phyloP scores from a whole-genome alignment of 2,888 invertebrate species.

The Calliopum simillimum region DNA sequence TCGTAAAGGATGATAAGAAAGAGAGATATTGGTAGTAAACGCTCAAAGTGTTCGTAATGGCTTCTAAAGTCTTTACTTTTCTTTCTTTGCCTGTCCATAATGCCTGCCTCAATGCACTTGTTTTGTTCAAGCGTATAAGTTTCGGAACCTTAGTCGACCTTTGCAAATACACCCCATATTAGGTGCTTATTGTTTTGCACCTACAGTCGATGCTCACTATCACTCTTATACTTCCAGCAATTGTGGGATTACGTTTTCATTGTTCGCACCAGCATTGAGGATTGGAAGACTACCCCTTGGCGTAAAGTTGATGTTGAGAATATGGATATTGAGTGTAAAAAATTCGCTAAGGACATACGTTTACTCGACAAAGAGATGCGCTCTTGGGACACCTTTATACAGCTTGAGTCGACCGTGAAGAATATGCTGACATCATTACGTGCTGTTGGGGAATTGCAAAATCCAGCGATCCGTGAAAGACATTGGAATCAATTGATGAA shows the following conservation, averaged over 20 bases:
- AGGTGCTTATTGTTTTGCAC: too few species aligned
- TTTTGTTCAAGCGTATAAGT: too few species aligned
- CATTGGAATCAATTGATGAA: conserved; percentile 98
- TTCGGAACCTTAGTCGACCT: too few species aligned
- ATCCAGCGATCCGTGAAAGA: conserved; percentile 93
- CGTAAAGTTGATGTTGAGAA: conserved; percentile 97
- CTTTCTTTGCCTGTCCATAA: too few species aligned
- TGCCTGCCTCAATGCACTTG: too few species aligned
- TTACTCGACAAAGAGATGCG: conserved; percentile 96
- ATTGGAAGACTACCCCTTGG: conserved; percentile 98
- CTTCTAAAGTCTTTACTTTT: too few species aligned
- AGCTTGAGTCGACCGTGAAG: conserved; percentile 91
- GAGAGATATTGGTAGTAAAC: too few species aligned
- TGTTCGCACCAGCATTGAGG: conserved; percentile 90
- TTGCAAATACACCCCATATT: too few species aligned
- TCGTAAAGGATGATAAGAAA: too few species aligned
- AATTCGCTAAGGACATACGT: conserved; percentile 94
- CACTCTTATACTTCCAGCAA: conserved; percentile 71
- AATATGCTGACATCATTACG: conserved; percentile 95
- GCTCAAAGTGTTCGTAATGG: too few species aligned
- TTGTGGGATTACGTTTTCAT: conserved; percentile 96
- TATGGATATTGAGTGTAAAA: conserved; percentile 98
- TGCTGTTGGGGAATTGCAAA: conserved; percentile 95
- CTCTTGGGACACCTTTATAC: conserved; percentile 90
- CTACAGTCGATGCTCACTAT: too few species aligned